Evolutionary conservation across 2,113 vertebrate species (phyloP).

Genomic region (Trichechus manatus): DNA sequence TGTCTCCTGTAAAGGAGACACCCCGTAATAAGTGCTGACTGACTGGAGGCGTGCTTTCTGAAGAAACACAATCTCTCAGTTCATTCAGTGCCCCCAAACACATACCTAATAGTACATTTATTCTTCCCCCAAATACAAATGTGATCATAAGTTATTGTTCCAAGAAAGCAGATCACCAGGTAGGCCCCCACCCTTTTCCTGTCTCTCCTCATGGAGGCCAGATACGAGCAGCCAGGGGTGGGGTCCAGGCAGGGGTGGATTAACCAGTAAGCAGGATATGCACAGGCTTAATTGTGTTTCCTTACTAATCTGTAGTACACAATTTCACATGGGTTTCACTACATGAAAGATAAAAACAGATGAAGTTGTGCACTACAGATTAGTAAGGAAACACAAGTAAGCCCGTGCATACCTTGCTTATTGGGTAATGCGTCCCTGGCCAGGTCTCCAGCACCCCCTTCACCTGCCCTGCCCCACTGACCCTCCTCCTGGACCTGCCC

Average conservation of each 20-base stretch:
- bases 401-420: too few species aligned
- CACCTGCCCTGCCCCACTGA: not conserved
- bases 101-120: not conserved
- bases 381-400: too few species aligned
- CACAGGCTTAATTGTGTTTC: too few species aligned
- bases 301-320: too few species aligned
- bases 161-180: not conserved
- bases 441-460: not conserved
- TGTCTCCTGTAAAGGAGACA: not conserved
- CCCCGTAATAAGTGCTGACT: not conserved
- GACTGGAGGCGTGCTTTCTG: not conserved
- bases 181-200: not conserved
- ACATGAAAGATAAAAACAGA: too few species aligned
- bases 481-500: rapidly evolving
- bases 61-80: not conserved
- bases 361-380: too few species aligned
- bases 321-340: too few species aligned
- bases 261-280: too few species aligned
- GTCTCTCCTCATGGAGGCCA: not conserved
- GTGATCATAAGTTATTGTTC: not conserved
- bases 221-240: not conserved
- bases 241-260: too few species aligned
- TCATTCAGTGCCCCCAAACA: not conserved
- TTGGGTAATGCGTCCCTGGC: too few species aligned
- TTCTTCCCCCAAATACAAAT: not conserved